A percentile compares a stretch with the other conserved stretches of the same genome.
These are phyloP conservation scores for Meloe dianella DNA, from an alignment of 2,888 invertebrate species.

Conservation along the genomic window DNA sequence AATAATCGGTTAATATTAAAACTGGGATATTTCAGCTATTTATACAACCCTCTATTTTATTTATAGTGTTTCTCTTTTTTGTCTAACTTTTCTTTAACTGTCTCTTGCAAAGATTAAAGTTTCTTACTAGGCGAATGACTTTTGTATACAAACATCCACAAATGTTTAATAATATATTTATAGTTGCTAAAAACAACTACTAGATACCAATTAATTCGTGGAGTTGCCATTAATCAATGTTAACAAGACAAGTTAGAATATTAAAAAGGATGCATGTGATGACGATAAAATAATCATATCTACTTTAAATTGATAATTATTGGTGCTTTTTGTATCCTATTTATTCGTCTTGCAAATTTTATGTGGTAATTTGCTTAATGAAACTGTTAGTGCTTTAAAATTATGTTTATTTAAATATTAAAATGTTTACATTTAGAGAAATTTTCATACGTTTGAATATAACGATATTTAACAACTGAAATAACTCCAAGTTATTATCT, in stretches of 20 bases:
- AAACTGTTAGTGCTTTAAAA: neutral
- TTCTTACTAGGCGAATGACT: too few species aligned
- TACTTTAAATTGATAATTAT: neutral
- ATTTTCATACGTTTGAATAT: neutral
- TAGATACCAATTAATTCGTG: too few species aligned
- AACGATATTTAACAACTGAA: neutral
- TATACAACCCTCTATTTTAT: too few species aligned
- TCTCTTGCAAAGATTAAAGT: too few species aligned
- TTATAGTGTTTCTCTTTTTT: neutral
- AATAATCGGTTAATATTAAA: neutral
- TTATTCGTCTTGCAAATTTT: neutral
- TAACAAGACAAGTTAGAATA: neutral
- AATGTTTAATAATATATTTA: too few species aligned
- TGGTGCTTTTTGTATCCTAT: neutral
- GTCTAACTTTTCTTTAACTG: too few species aligned
- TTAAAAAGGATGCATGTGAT: too few species aligned
- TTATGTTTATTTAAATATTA: neutral
- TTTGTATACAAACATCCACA: too few species aligned
- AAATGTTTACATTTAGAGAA: neutral
- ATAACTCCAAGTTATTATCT: neutral
- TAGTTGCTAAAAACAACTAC: too few species aligned
- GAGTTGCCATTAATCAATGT: neutral
- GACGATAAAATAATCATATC: too few species aligned
- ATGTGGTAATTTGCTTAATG: neutral
- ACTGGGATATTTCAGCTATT: too few species aligned